A percentile compares a stretch with the other conserved stretches of the same genome.
Evolutionary conservation across 2,888 invertebrate species (phyloP).

Genomic region (Macrosiphum euphorbiae): DNA sequence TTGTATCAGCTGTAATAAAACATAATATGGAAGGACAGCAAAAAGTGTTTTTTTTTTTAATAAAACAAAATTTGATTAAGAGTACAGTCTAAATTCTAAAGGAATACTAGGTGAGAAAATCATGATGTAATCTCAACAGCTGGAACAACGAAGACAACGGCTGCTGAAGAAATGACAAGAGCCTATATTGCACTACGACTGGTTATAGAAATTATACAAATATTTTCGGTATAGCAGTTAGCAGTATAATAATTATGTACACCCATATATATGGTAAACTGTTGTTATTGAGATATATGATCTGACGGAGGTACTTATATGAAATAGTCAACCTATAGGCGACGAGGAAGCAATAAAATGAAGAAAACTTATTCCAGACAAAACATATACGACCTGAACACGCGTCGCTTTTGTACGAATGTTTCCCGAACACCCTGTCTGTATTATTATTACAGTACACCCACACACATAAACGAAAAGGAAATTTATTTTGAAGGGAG

Average conservation of each 20-base stretch:
- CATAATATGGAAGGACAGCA: not conserved
- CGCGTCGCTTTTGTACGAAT: not conserved
- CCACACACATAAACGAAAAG: constrained; percentile 5
- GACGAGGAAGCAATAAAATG: not conserved
- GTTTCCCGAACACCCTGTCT: not conserved
- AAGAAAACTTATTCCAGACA: not conserved
- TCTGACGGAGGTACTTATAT: not conserved
- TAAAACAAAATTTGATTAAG: not conserved
- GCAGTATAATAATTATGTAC: too few relatives aligned
- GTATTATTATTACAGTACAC: not conserved
- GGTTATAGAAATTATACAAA: too few relatives aligned
- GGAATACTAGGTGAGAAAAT: not conserved
- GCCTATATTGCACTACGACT: too few relatives aligned
- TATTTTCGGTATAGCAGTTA: too few relatives aligned
- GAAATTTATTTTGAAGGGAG: constrained; percentile 55
- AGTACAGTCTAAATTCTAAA: not conserved
- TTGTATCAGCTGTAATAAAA: not conserved
- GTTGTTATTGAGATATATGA: not conserved
- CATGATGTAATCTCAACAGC: not conserved
- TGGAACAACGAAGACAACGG: too few relatives aligned
- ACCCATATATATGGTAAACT: too few relatives aligned
- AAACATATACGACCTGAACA: not conserved
- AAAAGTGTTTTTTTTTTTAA: not conserved
- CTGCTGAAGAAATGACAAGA: too few relatives aligned
- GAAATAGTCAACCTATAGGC: not conserved